Base-by-base conservation (phyloP, 2,888 invertebrate genomes). In the Temnothorax rugatulus region DNA sequence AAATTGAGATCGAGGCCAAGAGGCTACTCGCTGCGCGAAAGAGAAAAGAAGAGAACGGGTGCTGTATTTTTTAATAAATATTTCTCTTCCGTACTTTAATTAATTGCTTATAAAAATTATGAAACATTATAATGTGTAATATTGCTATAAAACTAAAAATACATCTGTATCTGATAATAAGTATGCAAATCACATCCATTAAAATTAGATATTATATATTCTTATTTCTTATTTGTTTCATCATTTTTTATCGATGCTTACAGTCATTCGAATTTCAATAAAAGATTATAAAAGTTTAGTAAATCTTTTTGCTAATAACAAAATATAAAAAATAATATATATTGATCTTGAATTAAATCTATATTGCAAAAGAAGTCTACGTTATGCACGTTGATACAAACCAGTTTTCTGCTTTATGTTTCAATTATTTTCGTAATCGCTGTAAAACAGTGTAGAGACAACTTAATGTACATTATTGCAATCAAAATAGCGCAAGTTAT, bases 1-100 rank as follows among this genome's bases (percentile, higher is more conserved):
- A 85, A 90, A 91, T 86, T 57, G 85, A 77, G 87, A 89, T 87
- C 86, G 89, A 87, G 90, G 88, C 83, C 88, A 87, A 81, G 41
- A 79, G 52, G 44, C 77, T 18, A 41, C 34, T 47, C 9, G 13
- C 15, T 1, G 44, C 41, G 29, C 11, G 18, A 44, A 68, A 52
- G 9, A 57, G 50, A 29, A 41, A 74, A 75, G 57, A 5, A 61
- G 34, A 29, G 9, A 44, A 50, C 7, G 50, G 9, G n/a, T 25
- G 13, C 21, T 54, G 21, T 21, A 54, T 34, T 47, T 68, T 54
- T 25, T 25, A 59, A 41, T 41, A n/a, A 41, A 74, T 2, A 29
- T 59, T n/a, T 54, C 4, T 38, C 4, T 63, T 63, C 4, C 8
- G 5, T 50, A 18, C 15, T 44, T 41, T 15, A 66, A 44, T 66